phyloP scores from a whole-genome alignment of 2,888 invertebrate species.

The Pachymerium ferrugineum region DNA sequence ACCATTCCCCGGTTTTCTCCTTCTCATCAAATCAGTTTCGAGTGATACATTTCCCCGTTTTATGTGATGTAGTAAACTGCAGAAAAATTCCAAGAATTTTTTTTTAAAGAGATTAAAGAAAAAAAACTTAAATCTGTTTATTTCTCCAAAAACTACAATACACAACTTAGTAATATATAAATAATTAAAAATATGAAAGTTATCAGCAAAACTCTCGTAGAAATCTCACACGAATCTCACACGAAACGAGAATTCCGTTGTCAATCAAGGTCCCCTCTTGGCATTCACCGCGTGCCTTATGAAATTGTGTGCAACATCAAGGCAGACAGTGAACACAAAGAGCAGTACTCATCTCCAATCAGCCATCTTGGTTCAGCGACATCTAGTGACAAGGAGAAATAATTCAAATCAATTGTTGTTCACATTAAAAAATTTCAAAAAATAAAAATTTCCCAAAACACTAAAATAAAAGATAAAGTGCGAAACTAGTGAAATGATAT shows the following conservation, averaged over 20 bases:
- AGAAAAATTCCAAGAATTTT: no score
- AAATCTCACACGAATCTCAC: not conserved
- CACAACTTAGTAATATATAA: no score
- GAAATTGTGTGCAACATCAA: constrained; percentile 73
- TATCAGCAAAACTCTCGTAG: not conserved
- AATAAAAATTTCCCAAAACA: not conserved
- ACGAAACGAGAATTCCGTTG: not conserved
- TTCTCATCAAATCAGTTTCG: no score
- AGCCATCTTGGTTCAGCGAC: not conserved
- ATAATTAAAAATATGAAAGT: no score
- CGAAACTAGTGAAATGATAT: not conserved
- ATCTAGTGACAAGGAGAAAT: not conserved
- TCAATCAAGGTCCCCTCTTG: constrained; percentile 69
- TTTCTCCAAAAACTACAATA: not conserved
- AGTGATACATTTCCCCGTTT: no score
- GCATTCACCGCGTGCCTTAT: constrained; percentile 99
- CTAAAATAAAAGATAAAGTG: not conserved
- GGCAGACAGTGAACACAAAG: constrained; percentile 50
- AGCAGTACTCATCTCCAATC: constrained; percentile 18
- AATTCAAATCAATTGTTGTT: not conserved
- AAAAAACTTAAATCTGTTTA: not conserved
- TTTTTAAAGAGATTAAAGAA: not conserved
- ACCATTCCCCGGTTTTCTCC: not conserved
- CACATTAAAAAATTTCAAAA: not conserved
- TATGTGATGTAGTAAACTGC: no score